A percentile compares a stretch with the other conserved stretches of the same genome.
phyloP scores from a whole-genome alignment of 92 coral and sea anemone species.

The Montipora capitata region DNA sequence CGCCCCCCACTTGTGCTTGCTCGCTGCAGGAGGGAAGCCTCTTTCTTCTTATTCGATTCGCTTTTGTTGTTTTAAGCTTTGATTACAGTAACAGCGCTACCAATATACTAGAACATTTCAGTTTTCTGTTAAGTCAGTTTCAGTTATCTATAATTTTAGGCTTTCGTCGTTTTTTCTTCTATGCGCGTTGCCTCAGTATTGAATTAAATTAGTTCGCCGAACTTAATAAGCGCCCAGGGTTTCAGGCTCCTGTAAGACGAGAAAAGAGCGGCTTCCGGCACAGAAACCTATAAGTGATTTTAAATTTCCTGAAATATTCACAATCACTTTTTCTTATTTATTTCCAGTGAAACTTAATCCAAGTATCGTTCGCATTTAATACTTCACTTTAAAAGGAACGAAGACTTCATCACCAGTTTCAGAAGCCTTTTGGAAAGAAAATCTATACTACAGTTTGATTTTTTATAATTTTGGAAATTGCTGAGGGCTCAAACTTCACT shows the following conservation, averaged over 20 bases:
- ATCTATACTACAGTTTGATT: slow-evolving; percentile 17
- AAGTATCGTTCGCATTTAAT: not conserved
- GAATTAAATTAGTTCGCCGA: slow-evolving; percentile 17
- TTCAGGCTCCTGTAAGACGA: slow-evolving; percentile 1
- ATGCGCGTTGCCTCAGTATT: slow-evolving; percentile 9
- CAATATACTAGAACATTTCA: not conserved
- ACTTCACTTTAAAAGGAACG: slow-evolving; percentile 6
- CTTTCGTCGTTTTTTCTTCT: slow-evolving; percentile 9
- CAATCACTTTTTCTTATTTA: slow-evolving; percentile 19
- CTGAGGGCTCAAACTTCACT: slow-evolving; percentile 22
- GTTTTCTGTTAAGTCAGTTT: slow-evolving; percentile 12
- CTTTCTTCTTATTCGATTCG: not conserved
- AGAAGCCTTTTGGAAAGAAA: slow-evolving; percentile 15
- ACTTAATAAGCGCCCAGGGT: slow-evolving; percentile 24
- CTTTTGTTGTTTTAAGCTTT: slow-evolving; percentile 26
- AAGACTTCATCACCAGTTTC: slow-evolving; percentile 16
- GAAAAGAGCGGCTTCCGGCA: slow-evolving; percentile 7
- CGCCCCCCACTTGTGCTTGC: slow-evolving; percentile 6
- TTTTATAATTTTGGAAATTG: not conserved
- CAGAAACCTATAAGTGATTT: slow-evolving; percentile 26
- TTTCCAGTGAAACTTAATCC: slow-evolving; percentile 21
- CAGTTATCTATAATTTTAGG: slow-evolving; percentile 17
- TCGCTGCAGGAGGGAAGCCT: slow-evolving; percentile 15
- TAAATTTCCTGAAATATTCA: slow-evolving; percentile 29
- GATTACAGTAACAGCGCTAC: slow-evolving; percentile 15